Conservation (phyloP, 92 coral and sea anemone genomes). For the Zoanthus sociatus region DNA sequence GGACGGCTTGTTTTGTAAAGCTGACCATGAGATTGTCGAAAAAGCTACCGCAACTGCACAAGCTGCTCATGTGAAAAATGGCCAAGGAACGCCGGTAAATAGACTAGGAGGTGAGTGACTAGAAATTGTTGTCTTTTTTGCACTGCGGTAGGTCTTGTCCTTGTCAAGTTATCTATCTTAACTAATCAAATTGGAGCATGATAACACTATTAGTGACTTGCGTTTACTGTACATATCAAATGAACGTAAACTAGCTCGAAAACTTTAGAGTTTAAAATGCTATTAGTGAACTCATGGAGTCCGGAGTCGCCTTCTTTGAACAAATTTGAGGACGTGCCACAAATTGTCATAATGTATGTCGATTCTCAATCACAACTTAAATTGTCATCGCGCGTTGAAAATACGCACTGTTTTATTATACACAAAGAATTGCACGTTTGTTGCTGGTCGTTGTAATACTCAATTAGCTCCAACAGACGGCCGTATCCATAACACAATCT, state of each 20-base stretch:
- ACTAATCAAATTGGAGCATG: constrained; percentile 92
- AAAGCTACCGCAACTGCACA: constrained; percentile 94
- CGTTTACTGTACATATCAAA: constrained; percentile 80
- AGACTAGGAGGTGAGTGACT: constrained; percentile 72
- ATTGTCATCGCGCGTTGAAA: constrained; percentile 39
- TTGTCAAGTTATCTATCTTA: constrained; percentile 77
- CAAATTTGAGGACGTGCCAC: not conserved
- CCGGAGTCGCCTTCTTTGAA: not conserved
- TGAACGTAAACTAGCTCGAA: constrained; percentile 48
- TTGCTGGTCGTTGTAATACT: constrained; percentile 58
- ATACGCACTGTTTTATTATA: constrained; percentile 24
- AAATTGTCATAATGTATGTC: constrained; percentile 22
- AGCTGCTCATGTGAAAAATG: constrained; percentile 82
- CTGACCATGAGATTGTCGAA: constrained; percentile 97
- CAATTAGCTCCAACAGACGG: constrained; percentile 80
- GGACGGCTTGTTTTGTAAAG: constrained; percentile 96
- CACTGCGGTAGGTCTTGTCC: constrained; percentile 96
- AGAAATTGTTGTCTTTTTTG: constrained; percentile 50
- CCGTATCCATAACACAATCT: constrained; percentile 79
- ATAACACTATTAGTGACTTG: constrained; percentile 89
- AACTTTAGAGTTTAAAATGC: constrained; percentile 19
- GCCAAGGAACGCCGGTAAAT: constrained; percentile 58
- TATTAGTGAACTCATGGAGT: constrained; percentile 8
- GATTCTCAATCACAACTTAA: constrained; percentile 40
- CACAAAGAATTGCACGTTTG: constrained; percentile 61